Evolutionary conservation across 2,797 vertebrate species (phyloP).

Genomic region (Xiphophorus birchmanni): DNA sequence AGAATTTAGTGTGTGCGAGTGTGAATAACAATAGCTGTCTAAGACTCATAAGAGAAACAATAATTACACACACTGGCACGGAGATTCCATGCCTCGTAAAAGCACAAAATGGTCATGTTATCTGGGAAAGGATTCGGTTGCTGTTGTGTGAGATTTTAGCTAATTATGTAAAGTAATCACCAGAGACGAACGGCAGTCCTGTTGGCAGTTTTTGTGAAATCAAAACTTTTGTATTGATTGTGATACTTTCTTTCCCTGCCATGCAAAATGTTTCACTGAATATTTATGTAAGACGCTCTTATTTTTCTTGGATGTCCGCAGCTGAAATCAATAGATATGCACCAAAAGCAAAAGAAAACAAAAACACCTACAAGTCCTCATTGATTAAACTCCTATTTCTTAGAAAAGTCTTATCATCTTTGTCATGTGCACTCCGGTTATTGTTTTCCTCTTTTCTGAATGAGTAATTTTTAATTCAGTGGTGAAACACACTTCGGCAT

Average conservation of each 20-base stretch:
- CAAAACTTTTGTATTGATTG: neutral
- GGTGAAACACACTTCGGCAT: no score
- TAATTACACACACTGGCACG: constrained; percentile 62
- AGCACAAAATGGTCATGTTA: constrained; percentile 51
- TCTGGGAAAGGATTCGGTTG: constrained; percentile 15
- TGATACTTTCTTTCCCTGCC: neutral
- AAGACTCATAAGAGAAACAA: constrained; percentile 61
- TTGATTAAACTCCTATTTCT: constrained; percentile 40
- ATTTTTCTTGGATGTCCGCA: neutral
- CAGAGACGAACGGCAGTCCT: neutral
- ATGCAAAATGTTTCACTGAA: neutral
- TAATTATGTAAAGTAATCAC: constrained; percentile 31
- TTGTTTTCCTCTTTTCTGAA: constrained; percentile 22
- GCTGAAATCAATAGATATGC: constrained; percentile 19
- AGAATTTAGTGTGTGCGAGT: constrained; percentile 62
- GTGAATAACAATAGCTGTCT: constrained; percentile 75
- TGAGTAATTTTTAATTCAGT: constrained; percentile 39
- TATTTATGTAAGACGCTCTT: neutral
- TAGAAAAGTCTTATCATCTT: constrained; percentile 31
- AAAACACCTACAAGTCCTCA: constrained; percentile 21
- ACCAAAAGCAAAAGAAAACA: constrained; percentile 13
- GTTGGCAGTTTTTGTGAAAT: constrained; percentile 11
- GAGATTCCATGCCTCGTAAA: constrained; percentile 59
- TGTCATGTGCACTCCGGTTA: neutral
- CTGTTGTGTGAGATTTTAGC: constrained; percentile 22